Base-by-base conservation (phyloP, 2,113 vertebrate genomes). In the Rousettus leschenaultii region DNA sequence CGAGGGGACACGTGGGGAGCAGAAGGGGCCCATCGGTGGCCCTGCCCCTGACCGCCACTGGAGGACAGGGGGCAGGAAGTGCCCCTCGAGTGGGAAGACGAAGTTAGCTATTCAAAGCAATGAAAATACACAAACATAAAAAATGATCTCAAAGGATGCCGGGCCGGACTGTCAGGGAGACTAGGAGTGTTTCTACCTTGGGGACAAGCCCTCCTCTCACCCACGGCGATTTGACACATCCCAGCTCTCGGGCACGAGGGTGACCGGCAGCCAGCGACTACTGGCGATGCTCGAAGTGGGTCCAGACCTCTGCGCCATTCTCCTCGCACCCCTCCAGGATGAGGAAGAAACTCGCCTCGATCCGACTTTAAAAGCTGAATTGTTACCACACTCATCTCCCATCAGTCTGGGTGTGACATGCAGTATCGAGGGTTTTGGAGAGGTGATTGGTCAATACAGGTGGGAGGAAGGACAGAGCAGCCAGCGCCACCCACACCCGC, bases 401-500 rank as follows among this genome's bases (percentile, higher is more conserved):
- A 21, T 6, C n/a, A 19, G 57, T n/a, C 43, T 28, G 45, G 40
- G 57, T 2, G 43, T 70, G 78, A 30, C 63, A 43, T 33, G n/a
- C 77, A 28, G 28, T 3, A 55, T 9, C 0, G 13, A 45, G 2
- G n/a, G 26, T 33, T 75, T 1, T 5, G 57, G 77, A 33, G n/a
- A 55, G 35, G 43, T 53, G 28, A 59, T 7, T n/a, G 35, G 13
- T n/a, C 12, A 2, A 4, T 7, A 33, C 48, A 2, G 35, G 5
- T 0, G 53, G 30, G 35, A 35, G 9, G 35, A 0, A 21, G 4
- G 0, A 26, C 13, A 14, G 11, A 22, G 22, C 35, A 28, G n/a
- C 14, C 40, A 19, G 84, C 0, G 0, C 40, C 65, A 22, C 0
- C 7, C 7, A 8, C 1, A 0, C 14, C 63, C 4, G 0, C 51